Base-by-base conservation (phyloP, 1,140 invertebrate genomes). In the Diabrotica undecimpunctata region DNA sequence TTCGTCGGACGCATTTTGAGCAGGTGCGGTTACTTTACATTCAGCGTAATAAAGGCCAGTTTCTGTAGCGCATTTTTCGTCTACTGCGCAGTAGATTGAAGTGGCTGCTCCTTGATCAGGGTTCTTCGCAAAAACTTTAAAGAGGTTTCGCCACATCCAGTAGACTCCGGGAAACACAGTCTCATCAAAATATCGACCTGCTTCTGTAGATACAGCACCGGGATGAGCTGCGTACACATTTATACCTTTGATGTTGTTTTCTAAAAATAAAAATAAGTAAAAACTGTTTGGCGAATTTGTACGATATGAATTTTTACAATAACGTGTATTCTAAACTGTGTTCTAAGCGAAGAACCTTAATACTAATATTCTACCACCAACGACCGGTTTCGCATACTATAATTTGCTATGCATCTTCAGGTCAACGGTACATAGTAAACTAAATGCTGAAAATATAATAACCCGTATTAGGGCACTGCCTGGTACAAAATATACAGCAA, bases 41-140 rank as follows among this genome's bases (percentile, higher is more conserved):
- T 90, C 88, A 65, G 86, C 83, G 74, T 73, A 82, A 81, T 80
- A 79, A 62, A 86, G 72, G 65, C 90, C 90, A 70, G 84, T 87
- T 74, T 87, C 79, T 67, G 85, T 79, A 5, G 81, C 85, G 65
- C 85, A 82, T 62, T 84, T 80, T 68, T 90, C 88, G 75, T 90
- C 87, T 0, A 93, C 77, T 5, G 90, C 85, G 74, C 92, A 92
- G 73, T 92, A 85, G 52, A 96, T 80, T 2, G 87, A 87, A 1
- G 92, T 94, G 78, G 94, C 92, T 7, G 90, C 90, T 0, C 92
- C 92, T 70, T 89, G 83, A 67, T 83, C 82, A 0, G 84, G 82
- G 8, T 79, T 83, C 76, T 90, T 91, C 25, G 86, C 83, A 35
- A 86, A 83, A 1, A 78, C 78, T 35, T 65, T 76, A 0, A 75